phyloP scores from a whole-genome alignment of 2,888 invertebrate species.

The Ennomos erosarius region DNA sequence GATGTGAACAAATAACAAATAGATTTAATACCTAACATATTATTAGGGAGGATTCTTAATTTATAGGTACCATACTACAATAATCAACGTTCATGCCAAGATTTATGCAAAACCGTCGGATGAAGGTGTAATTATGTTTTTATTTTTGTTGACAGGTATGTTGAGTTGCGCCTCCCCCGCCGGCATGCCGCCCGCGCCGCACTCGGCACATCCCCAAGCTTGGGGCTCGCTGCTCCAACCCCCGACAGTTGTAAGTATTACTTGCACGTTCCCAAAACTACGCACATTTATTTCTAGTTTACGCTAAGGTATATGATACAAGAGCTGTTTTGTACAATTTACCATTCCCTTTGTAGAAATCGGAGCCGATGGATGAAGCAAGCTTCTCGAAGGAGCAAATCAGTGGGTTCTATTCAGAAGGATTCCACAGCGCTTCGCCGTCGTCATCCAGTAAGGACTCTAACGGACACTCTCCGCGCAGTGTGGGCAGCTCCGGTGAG shows the following conservation, averaged over 20 bases:
- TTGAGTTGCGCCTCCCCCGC: slow-evolving; percentile 77
- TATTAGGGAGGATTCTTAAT: too few species aligned
- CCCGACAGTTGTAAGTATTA: slow-evolving; percentile 68
- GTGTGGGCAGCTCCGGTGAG: slow-evolving; percentile 74
- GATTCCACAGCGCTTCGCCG: slow-evolving; percentile 86
- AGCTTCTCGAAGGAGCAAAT: slow-evolving; percentile 84
- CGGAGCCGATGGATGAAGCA: slow-evolving; percentile 79
- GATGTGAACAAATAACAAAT: slow-evolving; percentile 19
- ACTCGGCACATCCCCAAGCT: slow-evolving; percentile 61
- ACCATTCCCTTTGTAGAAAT: slow-evolving; percentile 79
- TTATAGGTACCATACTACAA: too few species aligned
- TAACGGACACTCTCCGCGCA: slow-evolving; percentile 78
- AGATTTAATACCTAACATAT: neutral
- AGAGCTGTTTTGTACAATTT: slow-evolving; percentile 30
- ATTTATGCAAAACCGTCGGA: too few species aligned
- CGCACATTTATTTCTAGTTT: neutral
- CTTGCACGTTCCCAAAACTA: neutral
- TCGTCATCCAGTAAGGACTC: slow-evolving; percentile 84
- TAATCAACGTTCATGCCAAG: too few species aligned
- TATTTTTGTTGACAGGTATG: slow-evolving; percentile 62
- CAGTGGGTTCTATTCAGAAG: slow-evolving; percentile 86
- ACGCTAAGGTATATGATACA: neutral
- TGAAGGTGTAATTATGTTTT: neutral
- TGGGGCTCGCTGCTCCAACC: slow-evolving; percentile 71
- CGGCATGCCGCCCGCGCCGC: slow-evolving; percentile 76